phyloP scores from a whole-genome alignment of 2,888 invertebrate species.

The Pheosia tremula region DNA sequence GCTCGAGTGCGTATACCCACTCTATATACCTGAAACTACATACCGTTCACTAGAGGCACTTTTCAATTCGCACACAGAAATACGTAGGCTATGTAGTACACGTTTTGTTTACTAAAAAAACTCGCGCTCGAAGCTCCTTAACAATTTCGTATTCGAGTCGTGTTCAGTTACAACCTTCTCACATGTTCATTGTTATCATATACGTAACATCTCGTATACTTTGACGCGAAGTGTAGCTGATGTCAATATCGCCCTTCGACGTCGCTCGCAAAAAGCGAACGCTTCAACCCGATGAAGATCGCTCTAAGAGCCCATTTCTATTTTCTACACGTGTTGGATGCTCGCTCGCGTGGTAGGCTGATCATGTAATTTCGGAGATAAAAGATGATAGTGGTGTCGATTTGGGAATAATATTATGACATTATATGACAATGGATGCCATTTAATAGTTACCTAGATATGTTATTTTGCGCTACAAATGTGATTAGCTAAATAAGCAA shows the following conservation, averaged over 20 bases:
- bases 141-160: slow-evolving; percentile 21
- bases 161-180: slow-evolving; percentile 21
- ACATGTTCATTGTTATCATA: slow-evolving; percentile 21
- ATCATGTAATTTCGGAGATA: slow-evolving; percentile 1
- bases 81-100: too few species aligned
- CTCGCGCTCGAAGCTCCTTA: not conserved
- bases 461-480: too few species aligned
- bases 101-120: too few species aligned
- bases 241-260: slow-evolving; percentile 3
- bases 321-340: slow-evolving; percentile 3
- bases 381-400: not conserved
- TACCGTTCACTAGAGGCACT: too few species aligned
- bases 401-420: not conserved
- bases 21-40: too few species aligned
- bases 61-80: slow-evolving; percentile 7
- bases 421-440: not conserved
- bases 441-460: too few species aligned
- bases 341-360: not conserved
- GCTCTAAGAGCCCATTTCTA: slow-evolving; percentile 1
- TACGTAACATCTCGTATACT: slow-evolving; percentile 14
- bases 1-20: too few species aligned
- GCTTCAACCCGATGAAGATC: not conserved
- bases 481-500: too few species aligned
- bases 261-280: slow-evolving; percentile 1
- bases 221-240: slow-evolving; percentile 5